Evolutionary conservation across 1,140 invertebrate genomes (phyloP).

Genomic region (Ectropis grisescens): DNA sequence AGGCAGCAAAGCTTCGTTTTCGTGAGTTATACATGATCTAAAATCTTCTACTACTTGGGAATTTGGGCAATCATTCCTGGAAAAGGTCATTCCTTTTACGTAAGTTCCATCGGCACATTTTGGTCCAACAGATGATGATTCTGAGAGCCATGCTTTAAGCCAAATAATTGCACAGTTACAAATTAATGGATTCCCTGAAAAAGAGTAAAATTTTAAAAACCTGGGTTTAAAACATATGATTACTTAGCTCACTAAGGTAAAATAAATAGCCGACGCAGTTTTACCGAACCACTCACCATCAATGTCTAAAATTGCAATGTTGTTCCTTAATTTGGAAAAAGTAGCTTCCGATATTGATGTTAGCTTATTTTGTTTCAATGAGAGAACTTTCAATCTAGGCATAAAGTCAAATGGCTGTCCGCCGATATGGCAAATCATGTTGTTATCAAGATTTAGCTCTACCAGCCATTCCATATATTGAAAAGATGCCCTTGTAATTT

Average conservation of each 20-base stretch:
- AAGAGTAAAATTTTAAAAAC: slow-evolving; percentile 8
- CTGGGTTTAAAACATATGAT: slow-evolving; percentile 2
- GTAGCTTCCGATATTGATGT: slow-evolving; percentile 80
- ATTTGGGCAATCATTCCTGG: slow-evolving; percentile 74
- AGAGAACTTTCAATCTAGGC: slow-evolving; percentile 84
- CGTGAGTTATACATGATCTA: slow-evolving; percentile 73
- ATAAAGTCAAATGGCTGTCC: slow-evolving; percentile 84
- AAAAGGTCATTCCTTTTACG: slow-evolving; percentile 78
- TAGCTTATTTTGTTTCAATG: slow-evolving; percentile 84
- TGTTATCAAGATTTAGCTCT: slow-evolving; percentile 85
- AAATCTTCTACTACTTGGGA: slow-evolving; percentile 58
- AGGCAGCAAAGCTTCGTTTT: slow-evolving; percentile 72
- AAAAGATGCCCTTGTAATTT: slow-evolving; percentile 75
- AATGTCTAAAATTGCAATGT: slow-evolving; percentile 86
- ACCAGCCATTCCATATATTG: slow-evolving; percentile 86
- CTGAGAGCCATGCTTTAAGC: slow-evolving; percentile 85
- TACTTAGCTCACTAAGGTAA: too few relatives aligned
- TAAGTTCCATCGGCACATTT: slow-evolving; percentile 82
- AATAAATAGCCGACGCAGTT: too few relatives aligned
- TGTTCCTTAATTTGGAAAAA: slow-evolving; percentile 81
- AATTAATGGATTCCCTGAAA: slow-evolving; percentile 83
- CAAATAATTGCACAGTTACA: slow-evolving; percentile 86
- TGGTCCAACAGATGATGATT: slow-evolving; percentile 78
- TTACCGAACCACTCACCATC: slow-evolving; percentile 80
- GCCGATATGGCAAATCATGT: slow-evolving; percentile 79